Evolutionary conservation across 2,888 invertebrate species (phyloP).

Genomic region (Bimastos eiseni): DNA sequence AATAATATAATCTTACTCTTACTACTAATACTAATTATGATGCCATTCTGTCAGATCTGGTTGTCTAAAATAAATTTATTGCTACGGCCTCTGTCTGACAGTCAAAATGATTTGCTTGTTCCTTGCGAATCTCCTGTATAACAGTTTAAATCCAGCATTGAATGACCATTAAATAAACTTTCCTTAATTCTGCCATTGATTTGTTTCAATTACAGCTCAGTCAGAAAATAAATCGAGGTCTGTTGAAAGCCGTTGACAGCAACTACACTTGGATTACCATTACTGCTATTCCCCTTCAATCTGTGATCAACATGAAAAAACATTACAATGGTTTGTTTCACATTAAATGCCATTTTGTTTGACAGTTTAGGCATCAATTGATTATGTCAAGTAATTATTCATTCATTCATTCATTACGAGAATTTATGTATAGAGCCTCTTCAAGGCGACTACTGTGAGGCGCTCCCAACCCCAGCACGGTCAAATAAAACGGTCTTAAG

Average conservation of each 20-base stretch:
- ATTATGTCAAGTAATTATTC: no score
- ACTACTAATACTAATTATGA: background rate
- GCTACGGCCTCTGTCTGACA: background rate
- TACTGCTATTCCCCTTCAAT: background rate
- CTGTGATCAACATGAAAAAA: background rate
- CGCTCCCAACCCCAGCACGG: no score
- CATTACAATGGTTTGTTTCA: background rate
- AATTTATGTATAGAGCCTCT: no score
- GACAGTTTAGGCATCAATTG: no score
- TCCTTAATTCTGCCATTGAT: background rate
- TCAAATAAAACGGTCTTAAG: no score
- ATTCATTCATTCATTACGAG: no score
- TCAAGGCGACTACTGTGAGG: no score
- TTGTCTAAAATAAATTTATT: background rate
- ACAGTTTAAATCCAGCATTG: background rate
- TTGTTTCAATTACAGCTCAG: background rate
- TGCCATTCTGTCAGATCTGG: background rate
- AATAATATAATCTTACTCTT: background rate
- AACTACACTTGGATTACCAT: constrained; percentile 6
- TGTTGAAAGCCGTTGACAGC: background rate
- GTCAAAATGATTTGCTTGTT: background rate
- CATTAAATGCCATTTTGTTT: background rate
- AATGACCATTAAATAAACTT: background rate
- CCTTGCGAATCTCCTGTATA: background rate
- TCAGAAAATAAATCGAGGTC: background rate